Conservation (phyloP, 2,113 vertebrate species). For the Falco punctatus region DNA sequence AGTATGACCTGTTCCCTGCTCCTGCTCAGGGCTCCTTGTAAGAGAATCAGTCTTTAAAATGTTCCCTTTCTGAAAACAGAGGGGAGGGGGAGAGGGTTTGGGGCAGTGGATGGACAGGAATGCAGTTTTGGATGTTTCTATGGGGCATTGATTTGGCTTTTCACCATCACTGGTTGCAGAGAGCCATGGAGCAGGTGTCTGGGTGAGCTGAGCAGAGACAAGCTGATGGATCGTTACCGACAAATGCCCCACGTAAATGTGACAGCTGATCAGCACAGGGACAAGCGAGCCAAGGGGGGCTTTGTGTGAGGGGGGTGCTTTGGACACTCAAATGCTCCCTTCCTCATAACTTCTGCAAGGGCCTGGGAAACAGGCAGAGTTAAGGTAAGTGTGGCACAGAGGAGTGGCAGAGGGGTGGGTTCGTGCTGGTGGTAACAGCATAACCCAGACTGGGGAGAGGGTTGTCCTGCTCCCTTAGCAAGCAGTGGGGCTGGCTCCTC, state of each 20-base stretch:
- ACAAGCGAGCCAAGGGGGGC: background rate
- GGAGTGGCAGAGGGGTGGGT: background rate
- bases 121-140: background rate
- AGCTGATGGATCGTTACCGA: background rate
- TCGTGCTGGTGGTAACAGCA: background rate
- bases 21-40: background rate
- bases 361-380: background rate
- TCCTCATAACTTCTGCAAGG: background rate
- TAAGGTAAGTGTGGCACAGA: background rate
- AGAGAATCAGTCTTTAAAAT: background rate
- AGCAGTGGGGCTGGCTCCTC: background rate
- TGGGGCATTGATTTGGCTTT: background rate
- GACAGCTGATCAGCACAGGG: background rate
- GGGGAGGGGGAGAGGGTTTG: background rate
- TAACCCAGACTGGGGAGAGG: background rate
- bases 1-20: background rate
- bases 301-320: background rate
- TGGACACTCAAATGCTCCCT: background rate
- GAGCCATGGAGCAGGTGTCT: background rate
- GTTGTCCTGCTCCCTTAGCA: too few species aligned
- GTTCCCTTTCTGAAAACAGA: background rate
- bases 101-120: background rate
- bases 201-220: background rate
- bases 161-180: background rate
- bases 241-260: accelerated